Evolutionary conservation across 2,888 invertebrate genomes (phyloP).

Genomic region (Beris chalybata): DNA sequence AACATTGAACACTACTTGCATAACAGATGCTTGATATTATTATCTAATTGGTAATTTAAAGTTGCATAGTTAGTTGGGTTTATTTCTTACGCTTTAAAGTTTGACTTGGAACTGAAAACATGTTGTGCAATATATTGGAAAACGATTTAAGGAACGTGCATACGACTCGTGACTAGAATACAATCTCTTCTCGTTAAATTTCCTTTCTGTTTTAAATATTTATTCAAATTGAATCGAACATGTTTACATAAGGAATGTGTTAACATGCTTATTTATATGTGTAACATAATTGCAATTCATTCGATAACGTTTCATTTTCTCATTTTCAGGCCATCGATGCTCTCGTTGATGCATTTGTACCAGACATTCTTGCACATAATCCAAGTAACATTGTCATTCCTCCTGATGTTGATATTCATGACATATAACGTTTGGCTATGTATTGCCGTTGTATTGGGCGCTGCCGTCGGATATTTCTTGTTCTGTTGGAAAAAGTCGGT

Average conservation of each 20-base stretch:
- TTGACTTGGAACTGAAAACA: too few species aligned
- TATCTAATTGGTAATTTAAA: too few species aligned
- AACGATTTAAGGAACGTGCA: too few species aligned
- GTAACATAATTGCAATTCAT: not conserved
- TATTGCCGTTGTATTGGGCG: constrained; percentile 83
- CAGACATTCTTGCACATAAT: constrained; percentile 88
- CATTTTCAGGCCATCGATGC: constrained; percentile 75
- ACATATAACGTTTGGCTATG: constrained; percentile 95
- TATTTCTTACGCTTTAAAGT: too few species aligned
- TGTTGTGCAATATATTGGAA: too few species aligned
- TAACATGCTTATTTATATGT: not conserved
- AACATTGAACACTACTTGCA: too few species aligned
- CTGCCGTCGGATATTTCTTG: constrained; percentile 89
- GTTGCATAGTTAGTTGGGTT: too few species aligned
- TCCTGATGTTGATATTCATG: constrained; percentile 96
- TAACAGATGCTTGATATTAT: too few species aligned
- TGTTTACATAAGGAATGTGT: not conserved
- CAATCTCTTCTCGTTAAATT: too few species aligned
- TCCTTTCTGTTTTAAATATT: too few species aligned
- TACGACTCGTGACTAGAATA: too few species aligned
- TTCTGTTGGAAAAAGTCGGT: constrained; percentile 96
- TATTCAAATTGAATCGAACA: too few species aligned
- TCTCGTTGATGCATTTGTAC: constrained; percentile 78
- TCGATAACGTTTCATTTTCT: constrained; percentile 1
- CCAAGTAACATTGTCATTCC: constrained; percentile 88